Evolutionary conservation across 2,113 vertebrate species (phyloP).

Genomic region (Labeo catla): DNA sequence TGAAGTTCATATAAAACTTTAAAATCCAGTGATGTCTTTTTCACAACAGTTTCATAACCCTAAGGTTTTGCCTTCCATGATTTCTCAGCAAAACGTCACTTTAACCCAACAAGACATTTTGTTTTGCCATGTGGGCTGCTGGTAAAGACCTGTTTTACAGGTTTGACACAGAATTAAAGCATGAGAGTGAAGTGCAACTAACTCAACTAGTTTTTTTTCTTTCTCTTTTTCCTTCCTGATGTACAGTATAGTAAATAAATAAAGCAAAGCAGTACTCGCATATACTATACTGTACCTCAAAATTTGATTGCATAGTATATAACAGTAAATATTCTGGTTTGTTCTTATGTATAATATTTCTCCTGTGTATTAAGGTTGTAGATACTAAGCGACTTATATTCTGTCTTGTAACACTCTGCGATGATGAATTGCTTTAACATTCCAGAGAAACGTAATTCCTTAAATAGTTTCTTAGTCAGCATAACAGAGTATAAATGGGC

Average conservation of each 20-base stretch:
- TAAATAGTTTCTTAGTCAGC: conserved; percentile 19
- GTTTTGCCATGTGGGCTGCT: no score
- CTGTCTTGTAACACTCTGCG: no score
- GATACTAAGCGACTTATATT: no score
- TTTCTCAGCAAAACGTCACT: background rate
- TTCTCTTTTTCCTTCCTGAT: no score
- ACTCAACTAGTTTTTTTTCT: no score
- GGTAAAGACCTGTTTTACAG: no score
- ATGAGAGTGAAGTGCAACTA: no score
- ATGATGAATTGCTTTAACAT: background rate
- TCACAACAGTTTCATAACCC: background rate
- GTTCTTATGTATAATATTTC: background rate
- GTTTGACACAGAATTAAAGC: no score
- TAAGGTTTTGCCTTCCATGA: background rate
- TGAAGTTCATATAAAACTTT: background rate
- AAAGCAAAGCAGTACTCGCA: background rate
- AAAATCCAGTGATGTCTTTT: background rate
- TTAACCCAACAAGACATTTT: background rate
- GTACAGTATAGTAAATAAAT: no score
- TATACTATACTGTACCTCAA: background rate
- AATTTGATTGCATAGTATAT: background rate
- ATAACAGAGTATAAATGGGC: background rate
- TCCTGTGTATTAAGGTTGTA: no score
- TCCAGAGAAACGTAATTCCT: conserved; percentile 11
- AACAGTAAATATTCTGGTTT: background rate